Evolutionary conservation across 2,113 vertebrate genomes (phyloP), one percentile per base, ranked within the genome.

Genomic region (Scomber colias): DNA sequence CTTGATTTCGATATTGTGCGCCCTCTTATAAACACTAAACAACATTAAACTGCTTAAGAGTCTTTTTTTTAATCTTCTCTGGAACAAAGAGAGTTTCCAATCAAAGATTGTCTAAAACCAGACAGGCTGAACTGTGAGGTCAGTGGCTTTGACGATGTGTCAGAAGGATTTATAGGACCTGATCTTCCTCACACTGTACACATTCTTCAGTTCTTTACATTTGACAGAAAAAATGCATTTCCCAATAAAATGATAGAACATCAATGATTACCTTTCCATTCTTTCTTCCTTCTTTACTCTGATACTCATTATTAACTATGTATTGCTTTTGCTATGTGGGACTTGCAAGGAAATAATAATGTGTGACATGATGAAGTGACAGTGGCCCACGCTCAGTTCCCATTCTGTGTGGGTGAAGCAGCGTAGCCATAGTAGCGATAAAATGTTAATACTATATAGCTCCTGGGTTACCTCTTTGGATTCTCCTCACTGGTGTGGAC

Each of bases 351-450:
- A 83, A 87, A 91, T 91, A 73, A 80, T 80, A 87, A 84, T 74
- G 71, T 88, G 82, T 88, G 86, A 90, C 87, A 87, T 82, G 85
- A 90, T 90, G 81, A 88, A 89, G 86, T 83, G 90, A 92, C 84
- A 76, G 81, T 75, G 78, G 79, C 71, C 30, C 10, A 2, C 19
- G 19, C 76, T 79, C 80, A 57, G 68, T 82, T 79, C 56, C 73
- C 78, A 75, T 79, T 84, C 85, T 83, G 77, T 75, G 76, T 54
- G 69, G 64, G 83, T 85, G 78, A 82, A 79, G 88, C 70, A 15
- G 81, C 46, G 68, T 81, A 84, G 84, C 88, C 74, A 90, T 83
- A 81, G 85, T 84, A 71, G 84, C 66, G 56, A 91, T 89, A 60
- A 91, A 92, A 87, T 87, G 84, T 87, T 90, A 90, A 90, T 89